Percentiles rank a stretch among this genome's conserved stretches.
Evolutionary conservation across 2,797 vertebrate species (phyloP).

Genomic region (Orestias chungarensis): DNA sequence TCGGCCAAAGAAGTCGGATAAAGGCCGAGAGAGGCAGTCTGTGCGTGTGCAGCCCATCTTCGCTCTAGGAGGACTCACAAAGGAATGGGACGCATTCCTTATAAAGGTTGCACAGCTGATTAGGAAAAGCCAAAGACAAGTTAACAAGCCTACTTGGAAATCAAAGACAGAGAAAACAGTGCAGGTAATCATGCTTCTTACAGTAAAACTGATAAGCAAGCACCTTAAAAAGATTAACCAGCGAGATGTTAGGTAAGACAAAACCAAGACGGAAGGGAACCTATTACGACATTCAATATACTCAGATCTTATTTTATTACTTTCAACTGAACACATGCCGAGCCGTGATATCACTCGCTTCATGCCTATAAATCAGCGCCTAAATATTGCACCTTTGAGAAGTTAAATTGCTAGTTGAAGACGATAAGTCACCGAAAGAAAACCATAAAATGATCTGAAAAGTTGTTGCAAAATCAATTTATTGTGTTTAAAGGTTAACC

Average conservation of each 20-base stretch:
- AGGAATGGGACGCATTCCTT: background rate
- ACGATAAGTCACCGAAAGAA: background rate
- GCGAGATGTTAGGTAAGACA: background rate
- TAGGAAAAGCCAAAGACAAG: background rate
- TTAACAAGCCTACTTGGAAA: slow-evolving; percentile 5
- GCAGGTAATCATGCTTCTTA: background rate
- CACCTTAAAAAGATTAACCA: background rate
- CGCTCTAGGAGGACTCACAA: background rate
- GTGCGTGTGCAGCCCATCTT: slow-evolving; percentile 64
- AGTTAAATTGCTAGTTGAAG: background rate
- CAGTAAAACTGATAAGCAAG: slow-evolving; percentile 37
- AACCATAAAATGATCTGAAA: background rate
- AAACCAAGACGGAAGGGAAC: background rate
- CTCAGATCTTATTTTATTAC: background rate
- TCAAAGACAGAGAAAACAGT: background rate
- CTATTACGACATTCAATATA: background rate
- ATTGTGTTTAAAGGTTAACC: slow-evolving; percentile 3
- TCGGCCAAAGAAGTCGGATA: slow-evolving; percentile 63
- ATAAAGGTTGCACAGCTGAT: slow-evolving; percentile 24
- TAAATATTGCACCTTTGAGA: background rate
- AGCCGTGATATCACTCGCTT: background rate
- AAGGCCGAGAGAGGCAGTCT: slow-evolving; percentile 65
- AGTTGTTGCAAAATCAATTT: background rate
- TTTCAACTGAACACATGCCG: background rate
- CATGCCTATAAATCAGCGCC: background rate